A percentile compares a stretch with the other conserved stretches of the same genome.
Evolutionary conservation across 2,113 vertebrate species (phyloP).

Genomic region (Mormyrus lacerda): DNA sequence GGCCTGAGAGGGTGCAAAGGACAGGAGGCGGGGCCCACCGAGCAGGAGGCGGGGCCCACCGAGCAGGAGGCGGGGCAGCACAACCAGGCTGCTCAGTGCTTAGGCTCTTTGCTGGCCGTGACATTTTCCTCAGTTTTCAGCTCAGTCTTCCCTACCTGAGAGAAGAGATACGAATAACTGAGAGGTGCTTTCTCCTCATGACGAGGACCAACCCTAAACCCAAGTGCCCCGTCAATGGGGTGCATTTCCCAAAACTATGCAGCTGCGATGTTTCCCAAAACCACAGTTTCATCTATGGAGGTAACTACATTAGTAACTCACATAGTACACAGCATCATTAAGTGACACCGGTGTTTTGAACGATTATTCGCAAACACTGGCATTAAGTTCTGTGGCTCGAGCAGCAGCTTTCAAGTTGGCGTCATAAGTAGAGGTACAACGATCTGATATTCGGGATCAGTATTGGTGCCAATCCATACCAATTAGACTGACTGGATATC

Average conservation of each 20-base stretch:
- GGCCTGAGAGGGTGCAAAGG: background rate
- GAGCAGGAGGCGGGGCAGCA: too few species aligned
- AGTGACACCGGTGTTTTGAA: background rate
- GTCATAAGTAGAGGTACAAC: background rate
- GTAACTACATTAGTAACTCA: background rate
- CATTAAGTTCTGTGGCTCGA: background rate
- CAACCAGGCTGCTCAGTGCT: background rate
- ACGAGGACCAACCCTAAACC: background rate
- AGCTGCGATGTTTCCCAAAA: background rate
- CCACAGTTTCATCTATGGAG: background rate
- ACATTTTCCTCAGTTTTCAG: conserved; percentile 4
- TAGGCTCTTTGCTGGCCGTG: background rate
- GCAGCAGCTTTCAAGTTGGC: background rate
- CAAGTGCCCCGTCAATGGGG: background rate
- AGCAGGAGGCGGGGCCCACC: background rate
- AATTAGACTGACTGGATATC: background rate
- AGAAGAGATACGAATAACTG: background rate
- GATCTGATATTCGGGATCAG: background rate
- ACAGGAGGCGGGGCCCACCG: too few species aligned
- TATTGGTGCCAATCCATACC: background rate
- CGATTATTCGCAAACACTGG: background rate
- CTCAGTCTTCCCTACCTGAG: background rate
- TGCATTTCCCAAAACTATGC: background rate
- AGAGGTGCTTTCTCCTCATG: background rate
- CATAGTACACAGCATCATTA: background rate